These are phyloP conservation scores for Acrobasis repandana DNA, from an alignment of 2,888 invertebrate species.

Conservation along the genomic window DNA sequence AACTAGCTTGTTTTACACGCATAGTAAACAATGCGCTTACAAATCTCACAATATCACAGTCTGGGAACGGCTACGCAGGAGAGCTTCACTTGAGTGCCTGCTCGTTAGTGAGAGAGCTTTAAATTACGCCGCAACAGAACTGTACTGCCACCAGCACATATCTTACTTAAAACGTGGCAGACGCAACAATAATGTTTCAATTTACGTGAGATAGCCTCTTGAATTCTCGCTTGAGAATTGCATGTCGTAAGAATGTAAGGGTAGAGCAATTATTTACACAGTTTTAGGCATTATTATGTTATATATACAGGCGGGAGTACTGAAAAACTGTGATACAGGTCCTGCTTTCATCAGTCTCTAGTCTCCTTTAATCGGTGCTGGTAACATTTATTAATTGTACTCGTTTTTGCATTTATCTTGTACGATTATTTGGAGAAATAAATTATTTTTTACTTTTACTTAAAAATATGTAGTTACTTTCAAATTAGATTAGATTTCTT, in stretches of 20 bases:
- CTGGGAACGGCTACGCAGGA: slow-evolving; percentile 54
- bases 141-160: slow-evolving; percentile 50
- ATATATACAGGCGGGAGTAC: too few relatives aligned
- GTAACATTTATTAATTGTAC: too few relatives aligned
- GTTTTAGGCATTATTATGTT: background rate
- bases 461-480: too few relatives aligned
- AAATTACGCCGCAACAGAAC: slow-evolving; percentile 61
- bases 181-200: slow-evolving; percentile 35
- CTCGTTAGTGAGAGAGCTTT: slow-evolving; percentile 73
- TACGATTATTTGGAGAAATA: too few relatives aligned
- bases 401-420: too few relatives aligned
- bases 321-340: too few relatives aligned
- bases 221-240: background rate
- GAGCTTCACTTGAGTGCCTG: slow-evolving; percentile 63
- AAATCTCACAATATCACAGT: slow-evolving; percentile 70
- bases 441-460: too few relatives aligned
- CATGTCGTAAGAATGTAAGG: background rate
- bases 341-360: too few relatives aligned
- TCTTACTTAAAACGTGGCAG: slow-evolving; percentile 54
- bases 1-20: slow-evolving; percentile 43
- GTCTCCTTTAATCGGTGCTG: too few relatives aligned
- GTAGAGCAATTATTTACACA: background rate
- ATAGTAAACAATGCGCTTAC: slow-evolving; percentile 62
- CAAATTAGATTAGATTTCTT: too few relatives aligned
- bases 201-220: slow-evolving; percentile 9